Conservation (phyloP, 2,797 vertebrate species). For the Hypotaenidia okinawae region DNA sequence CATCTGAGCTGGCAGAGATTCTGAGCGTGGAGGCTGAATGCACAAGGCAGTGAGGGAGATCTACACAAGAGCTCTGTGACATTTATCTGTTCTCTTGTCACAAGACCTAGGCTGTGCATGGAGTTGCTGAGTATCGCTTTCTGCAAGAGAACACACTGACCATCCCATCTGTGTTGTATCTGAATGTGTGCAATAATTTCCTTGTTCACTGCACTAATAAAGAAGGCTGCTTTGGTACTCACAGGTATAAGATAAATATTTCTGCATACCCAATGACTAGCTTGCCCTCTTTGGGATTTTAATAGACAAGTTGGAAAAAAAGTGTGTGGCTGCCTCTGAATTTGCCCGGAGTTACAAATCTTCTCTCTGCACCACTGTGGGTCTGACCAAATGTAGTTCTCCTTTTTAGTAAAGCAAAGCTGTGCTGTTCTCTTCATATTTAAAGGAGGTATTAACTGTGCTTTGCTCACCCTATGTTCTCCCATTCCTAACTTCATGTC, state of each 20-base stretch:
- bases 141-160: not conserved
- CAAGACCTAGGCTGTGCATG: not conserved
- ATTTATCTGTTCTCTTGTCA: not conserved
- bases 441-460: not conserved
- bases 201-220: constrained; percentile 25
- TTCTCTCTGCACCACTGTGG: not conserved
- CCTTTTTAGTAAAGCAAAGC: not conserved
- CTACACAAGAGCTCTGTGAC: not conserved
- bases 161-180: not conserved
- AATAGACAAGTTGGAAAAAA: not conserved
- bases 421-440: not conserved
- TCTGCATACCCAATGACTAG: constrained; percentile 23
- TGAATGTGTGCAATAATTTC: not conserved
- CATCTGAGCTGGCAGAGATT: constrained; percentile 21
- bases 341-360: not conserved
- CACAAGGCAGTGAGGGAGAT: not conserved
- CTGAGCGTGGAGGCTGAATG: not conserved
- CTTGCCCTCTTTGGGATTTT: constrained; percentile 45
- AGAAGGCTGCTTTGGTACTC: constrained; percentile 8
- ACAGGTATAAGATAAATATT: constrained; percentile 22
- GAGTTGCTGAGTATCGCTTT: not conserved
- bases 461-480: not conserved
- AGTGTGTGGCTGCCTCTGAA: not conserved
- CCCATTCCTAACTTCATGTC: not conserved
- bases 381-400: not conserved